Evolutionary conservation across 2,113 vertebrate species (phyloP), one percentile per base, ranked within the genome.

Genomic region (Orientallactaga bullata): DNA sequence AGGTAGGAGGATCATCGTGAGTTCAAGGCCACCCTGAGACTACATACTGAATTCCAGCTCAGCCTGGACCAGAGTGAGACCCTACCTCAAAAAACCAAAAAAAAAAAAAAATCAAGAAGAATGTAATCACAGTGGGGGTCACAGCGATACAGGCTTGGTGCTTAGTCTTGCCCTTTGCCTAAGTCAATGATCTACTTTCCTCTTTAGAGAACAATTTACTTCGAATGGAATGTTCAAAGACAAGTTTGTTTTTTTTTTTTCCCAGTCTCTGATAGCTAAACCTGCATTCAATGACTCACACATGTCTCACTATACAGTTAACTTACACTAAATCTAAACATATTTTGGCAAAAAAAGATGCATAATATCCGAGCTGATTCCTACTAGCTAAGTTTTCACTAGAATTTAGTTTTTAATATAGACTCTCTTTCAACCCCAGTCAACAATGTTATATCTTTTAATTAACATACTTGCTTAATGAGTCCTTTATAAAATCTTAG

Each of bases 121-220:
- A 42, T 32, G 42, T 63, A 42, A 80, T 15, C 72, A 13, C 51
- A 47, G 66, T 55, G 16, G 9, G 7, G 60, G 3, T 61, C 77
- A 81, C 72, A 10, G 24, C 0, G 12, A 21, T 42, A 1, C 32
- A 17, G 24, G 35, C 26, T 88, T 73, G 58, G 71, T 69, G 86
- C 28, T 92, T 60, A 72, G 30, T 68, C n/a, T 81, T 84, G 3
- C n/a, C 51, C 35, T 21, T 87, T 78, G 35, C 32, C 55, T 77
- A 87, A 81, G 82, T 37, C 83, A n/a, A 81, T 76, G 66, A 71
- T 8, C 55, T 16, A 66, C 20, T 69, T 87, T 55, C 65, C 85
- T 92, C 39, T 37, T 71, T 42, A 93, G 55, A 89, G 21, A 81
- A 74, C 28, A 74, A 78, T 77, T 94, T 88, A 60, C 58, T 74